These are phyloP conservation scores for Onthophagus taurus DNA, from an alignment of 1,140 invertebrate genomes.

Conservation along the genomic window DNA sequence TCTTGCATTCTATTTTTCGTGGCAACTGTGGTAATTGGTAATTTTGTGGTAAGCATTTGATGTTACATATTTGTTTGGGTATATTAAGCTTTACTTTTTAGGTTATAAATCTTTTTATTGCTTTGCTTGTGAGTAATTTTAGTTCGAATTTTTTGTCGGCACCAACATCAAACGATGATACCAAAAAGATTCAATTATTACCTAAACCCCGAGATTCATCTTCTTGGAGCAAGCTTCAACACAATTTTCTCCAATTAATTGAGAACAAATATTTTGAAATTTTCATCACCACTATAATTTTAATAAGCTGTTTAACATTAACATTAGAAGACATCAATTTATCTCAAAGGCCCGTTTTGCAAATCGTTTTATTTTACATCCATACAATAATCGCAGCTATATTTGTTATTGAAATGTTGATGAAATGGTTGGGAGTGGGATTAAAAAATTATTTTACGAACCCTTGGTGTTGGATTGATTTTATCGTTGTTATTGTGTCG, in stretches of 20 bases:
- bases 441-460: conserved; percentile 97
- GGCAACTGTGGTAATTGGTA: conserved; percentile 94
- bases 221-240: conserved; percentile 83
- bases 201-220: conserved; percentile 82
- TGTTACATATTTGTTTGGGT: background rate
- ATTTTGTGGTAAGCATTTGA: conserved; percentile 83
- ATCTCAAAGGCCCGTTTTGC: conserved; percentile 75
- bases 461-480: conserved; percentile 98
- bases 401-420: conserved; percentile 97
- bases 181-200: conserved; percentile 81
- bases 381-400: conserved; percentile 97
- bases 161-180: conserved; percentile 83
- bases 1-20: conserved; percentile 95
- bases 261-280: conserved; percentile 99
- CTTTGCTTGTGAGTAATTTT: conserved; percentile 95
- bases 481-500: conserved; percentile 95
- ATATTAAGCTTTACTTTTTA: conserved; percentile 38
- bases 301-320: conserved; percentile 92
- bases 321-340: conserved; percentile 95
- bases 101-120: conserved; percentile 98
- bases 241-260: conserved; percentile 89
- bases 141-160: conserved; percentile 90
- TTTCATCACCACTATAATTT: conserved; percentile 96
- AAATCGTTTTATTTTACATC: conserved; percentile 91
- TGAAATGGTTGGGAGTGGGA: conserved; percentile 95